Conservation (phyloP, 1,140 invertebrate genomes). For the Phymorhynchus buccinoides region DNA sequence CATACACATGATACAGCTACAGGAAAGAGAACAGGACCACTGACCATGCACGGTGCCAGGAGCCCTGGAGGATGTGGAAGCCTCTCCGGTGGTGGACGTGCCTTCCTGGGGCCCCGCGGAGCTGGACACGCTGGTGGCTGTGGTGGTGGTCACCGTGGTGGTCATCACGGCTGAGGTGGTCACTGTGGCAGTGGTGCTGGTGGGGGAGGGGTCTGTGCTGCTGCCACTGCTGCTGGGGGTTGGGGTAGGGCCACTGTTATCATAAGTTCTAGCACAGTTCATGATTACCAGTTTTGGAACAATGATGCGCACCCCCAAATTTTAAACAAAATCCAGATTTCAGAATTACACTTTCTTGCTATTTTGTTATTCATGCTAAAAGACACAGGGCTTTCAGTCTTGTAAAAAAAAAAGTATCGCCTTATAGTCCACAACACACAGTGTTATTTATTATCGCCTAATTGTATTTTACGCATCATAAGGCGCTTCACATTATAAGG, state of each 20-base stretch:
- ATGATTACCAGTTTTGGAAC: too few relatives aligned
- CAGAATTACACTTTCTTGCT: too few relatives aligned
- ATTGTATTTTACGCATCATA: too few relatives aligned
- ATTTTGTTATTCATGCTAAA: too few relatives aligned
- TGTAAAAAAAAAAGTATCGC: too few relatives aligned
- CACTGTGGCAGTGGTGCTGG: constrained; percentile 19
- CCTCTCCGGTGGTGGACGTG: neutral
- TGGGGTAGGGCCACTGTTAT: constrained; percentile 4
- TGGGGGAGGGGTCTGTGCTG: constrained; percentile 2
- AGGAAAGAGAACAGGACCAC: neutral
- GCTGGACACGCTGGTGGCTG: neutral
- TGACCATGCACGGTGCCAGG: constrained; percentile 6
- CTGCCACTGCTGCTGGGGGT: constrained; percentile 11
- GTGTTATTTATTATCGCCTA: too few relatives aligned
- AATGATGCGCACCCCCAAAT: too few relatives aligned
- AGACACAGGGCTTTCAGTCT: too few relatives aligned
- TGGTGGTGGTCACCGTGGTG: constrained; percentile 20
- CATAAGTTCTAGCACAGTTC: neutral
- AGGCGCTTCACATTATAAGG: too few relatives aligned
- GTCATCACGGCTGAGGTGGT: neutral
- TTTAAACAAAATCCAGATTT: too few relatives aligned
- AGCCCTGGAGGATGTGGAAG: neutral
- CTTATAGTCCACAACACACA: too few relatives aligned
- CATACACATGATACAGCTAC: too few relatives aligned
- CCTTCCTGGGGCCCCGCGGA: constrained; percentile 9